These are phyloP conservation scores for Casuarius casuarius DNA, from an alignment of 2,113 vertebrate genomes.

Conservation along the genomic window DNA sequence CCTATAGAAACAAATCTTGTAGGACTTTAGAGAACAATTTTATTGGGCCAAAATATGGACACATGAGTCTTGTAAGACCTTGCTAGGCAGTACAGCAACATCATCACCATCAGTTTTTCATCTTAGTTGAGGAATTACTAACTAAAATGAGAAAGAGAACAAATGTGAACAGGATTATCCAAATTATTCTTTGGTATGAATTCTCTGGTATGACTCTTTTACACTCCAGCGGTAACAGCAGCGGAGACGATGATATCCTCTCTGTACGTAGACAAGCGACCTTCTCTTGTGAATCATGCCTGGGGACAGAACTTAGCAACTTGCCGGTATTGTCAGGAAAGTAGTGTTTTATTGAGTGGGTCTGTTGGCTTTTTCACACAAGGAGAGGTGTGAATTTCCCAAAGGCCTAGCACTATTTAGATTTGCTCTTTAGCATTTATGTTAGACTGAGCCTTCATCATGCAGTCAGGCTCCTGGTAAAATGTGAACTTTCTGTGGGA, in stretches of 20 bases:
- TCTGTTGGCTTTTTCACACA: conserved; percentile 7
- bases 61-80: not conserved
- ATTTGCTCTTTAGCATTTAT: conserved; percentile 10
- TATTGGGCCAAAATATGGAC: not conserved
- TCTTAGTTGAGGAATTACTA: not conserved
- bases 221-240: not conserved
- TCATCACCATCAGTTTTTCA: not conserved
- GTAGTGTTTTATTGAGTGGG: not conserved
- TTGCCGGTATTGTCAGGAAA: not conserved
- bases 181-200: not conserved
- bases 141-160: not conserved
- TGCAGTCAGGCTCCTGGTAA: conserved; percentile 16
- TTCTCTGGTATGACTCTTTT: not conserved
- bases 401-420: conserved; percentile 8
- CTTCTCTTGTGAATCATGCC: not conserved
- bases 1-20: not conserved
- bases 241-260: not conserved
- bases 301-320: not conserved
- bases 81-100: not conserved
- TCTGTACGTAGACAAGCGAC: not conserved
- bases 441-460: not conserved
- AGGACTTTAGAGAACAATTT: not conserved
- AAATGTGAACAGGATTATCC: not conserved
- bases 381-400: conserved; percentile 38
- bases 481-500: not conserved